Evolutionary conservation across 2,797 vertebrate species (phyloP), one percentile per base, ranked within the genome.

Genomic region (Peromyscus attwateri): DNA sequence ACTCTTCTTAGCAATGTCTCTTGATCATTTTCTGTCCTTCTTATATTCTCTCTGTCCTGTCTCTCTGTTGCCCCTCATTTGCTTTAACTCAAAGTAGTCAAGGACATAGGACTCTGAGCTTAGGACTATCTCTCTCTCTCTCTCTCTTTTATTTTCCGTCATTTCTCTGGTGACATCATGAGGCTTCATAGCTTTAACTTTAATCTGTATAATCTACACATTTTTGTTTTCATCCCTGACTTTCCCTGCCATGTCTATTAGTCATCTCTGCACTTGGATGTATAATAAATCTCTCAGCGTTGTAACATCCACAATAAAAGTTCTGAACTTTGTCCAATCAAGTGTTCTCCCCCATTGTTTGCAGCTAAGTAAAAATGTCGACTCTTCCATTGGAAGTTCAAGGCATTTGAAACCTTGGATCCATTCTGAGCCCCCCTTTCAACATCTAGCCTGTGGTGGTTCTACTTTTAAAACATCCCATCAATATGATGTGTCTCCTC

Each of bases 211-310:
- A 64, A 82, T 55, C 89, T 71, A 52, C 12, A 52, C 3, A n/a
- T 27, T 92, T 96, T 66, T 93, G 6, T 66, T 34, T 95, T 13
- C 16, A 62, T 16, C 66, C 76, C 87, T 80, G 55, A 37, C 37
- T 79, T 85, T 73, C 12, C 82, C 52, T 92, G 92, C 21, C 43
- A 7, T 73, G 68, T 40, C 75, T 94, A 68, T 66, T 95, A 25
- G 57, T 68, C 49, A n/a, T 77, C 37, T 96, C 29, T 37, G n/a
- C 49, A 60, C 29, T 81, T 96, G 31, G 4, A n/a, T 95, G 62
- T 57, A 75, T 27, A 93, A 92, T 68, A 90, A 76, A 77, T 14
- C 60, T 90, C 37, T 87, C 49, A 93, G 87, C 60, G 64, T 64
- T 49, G 89, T 85, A 76, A 88, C 90, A 37, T 43, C 62, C 12